Base-by-base conservation (phyloP, 1,140 invertebrate species). In the Reticulitermes speratus region DNA sequence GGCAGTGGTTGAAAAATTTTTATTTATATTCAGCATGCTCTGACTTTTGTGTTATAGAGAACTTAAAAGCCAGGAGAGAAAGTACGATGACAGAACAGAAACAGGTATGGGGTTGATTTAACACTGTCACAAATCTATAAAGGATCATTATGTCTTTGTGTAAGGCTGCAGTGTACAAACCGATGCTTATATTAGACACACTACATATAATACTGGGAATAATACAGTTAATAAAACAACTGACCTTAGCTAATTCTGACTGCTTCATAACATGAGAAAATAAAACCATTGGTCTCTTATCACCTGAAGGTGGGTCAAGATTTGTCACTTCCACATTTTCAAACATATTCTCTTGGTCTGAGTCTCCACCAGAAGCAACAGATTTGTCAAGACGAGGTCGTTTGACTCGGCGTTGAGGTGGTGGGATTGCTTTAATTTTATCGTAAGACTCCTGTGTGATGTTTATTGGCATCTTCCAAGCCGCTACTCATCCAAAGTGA, bases 381-480 rank as follows among this genome's bases (percentile, higher is more conserved):
- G 65, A 45, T 30, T 44, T 38, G 75, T 82, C 75, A 59, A 69
- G 59, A 69, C 85, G 85, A 21, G 59, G 38, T 30, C 85, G 85
- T 69, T 85, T 82, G 7, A 32, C 85, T 25, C 52, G n/a, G n/a
- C 25, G 52, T 21, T 38, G 59, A 25, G 85, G 7, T 23, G 85
- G 85, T 25, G 44, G 45, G 44, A 32, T 19, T 25, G 94, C 89
- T 96, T 96, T 3, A n/a, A 96, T 94, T 59, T 95, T 94, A 89
- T 97, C 96, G 89, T 96, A 96, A 0, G 94, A 95, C 89, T 98
- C 97, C 91, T 97, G 96, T 2, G 95, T 95, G 86, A 98, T 95
- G 89, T 97, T 97, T 55, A 98, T 96, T 0, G 97, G 97, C 90
- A 95, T 95, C 91, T 97, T 97, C 97, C 97, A 98, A 7, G 96